Evolutionary conservation across 2,797 vertebrate species (phyloP).

Genomic region (Podargus strigoides): DNA sequence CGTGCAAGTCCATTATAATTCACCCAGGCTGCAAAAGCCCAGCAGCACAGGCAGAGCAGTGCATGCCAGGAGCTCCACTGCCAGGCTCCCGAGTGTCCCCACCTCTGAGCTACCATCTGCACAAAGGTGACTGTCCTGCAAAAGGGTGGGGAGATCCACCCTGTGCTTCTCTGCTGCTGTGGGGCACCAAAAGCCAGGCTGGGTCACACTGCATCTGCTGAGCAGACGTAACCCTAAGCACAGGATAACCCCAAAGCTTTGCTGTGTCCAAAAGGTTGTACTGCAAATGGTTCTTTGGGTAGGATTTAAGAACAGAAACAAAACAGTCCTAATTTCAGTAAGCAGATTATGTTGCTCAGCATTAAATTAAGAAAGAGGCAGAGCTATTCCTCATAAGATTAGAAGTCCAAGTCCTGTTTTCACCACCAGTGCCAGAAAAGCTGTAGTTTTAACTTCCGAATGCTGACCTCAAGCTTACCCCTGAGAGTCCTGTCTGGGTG

Average conservation of each 20-base stretch:
- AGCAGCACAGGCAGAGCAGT: background rate
- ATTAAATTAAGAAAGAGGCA: background rate
- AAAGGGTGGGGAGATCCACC: background rate
- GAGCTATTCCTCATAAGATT: background rate
- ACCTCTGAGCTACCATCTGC: background rate
- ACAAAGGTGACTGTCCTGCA: background rate
- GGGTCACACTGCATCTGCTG: rapidly evolving
- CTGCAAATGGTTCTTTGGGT: background rate
- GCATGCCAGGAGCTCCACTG: rapidly evolving
- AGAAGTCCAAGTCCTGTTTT: background rate
- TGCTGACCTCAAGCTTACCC: background rate
- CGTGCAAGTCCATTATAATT: rapidly evolving
- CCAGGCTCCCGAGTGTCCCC: background rate
- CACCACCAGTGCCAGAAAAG: background rate
- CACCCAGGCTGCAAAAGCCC: background rate
- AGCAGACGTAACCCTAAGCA: background rate
- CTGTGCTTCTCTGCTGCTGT: rapidly evolving
- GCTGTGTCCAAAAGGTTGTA: rapidly evolving
- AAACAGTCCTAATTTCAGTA: background rate
- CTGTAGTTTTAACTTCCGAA: background rate
- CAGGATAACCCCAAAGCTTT: background rate
- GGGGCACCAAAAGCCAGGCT: background rate
- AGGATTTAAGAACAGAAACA: background rate
- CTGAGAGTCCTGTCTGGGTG: background rate
- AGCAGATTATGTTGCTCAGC: background rate